Evolutionary conservation across 1,140 invertebrate species (phyloP), one percentile per base, ranked within the genome.

Genomic region (Cataglyphis hispanica): DNA sequence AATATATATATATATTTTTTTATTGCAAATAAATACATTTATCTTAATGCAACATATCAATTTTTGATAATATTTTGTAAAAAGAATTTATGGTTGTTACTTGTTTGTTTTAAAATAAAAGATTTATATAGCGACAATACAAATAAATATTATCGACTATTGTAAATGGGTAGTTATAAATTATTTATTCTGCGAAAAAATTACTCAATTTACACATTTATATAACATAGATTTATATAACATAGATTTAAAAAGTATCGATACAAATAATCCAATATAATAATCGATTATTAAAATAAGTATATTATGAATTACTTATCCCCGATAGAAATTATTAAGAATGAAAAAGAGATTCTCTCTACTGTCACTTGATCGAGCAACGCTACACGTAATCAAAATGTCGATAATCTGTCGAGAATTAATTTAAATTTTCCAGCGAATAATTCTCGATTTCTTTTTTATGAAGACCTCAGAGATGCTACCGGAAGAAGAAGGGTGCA

Each of bases 391-490:
- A 8, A 70, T 72, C 53, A 13, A 72, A 83, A 43, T 61, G 4
- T 43, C 11, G 40, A 72, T 34, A 34, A 70, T 66, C 16, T 7
- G 10, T 25, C 22, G 0, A 61, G 27, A 31, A 31, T 37, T 56
- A n/a, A 67, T 3, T 70, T 46, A 22, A 60, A 83, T 74, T 72
- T 72, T 43, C 11, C 27, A 34, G 16, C n/a, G n/a, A 60, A 61
- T 66, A 78, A 58, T 31, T 61, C 22, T 37, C 8, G 3, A 37
- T 13, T 78, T 70, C 34, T 83, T 69, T 60, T 83, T 72, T 25
- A 72, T 22, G 13, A n/a, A 72, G 53, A 78, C n/a, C 13, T 61
- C 61, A 66, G 61, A 43, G 72, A 50, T 5, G 43, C n/a, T 43
- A 13, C 0, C 11, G 67, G 25, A 25, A 19, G 69, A 72, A 31